Conservation (phyloP, 1,140 invertebrate species). For the Euwallacea fornicatus region DNA sequence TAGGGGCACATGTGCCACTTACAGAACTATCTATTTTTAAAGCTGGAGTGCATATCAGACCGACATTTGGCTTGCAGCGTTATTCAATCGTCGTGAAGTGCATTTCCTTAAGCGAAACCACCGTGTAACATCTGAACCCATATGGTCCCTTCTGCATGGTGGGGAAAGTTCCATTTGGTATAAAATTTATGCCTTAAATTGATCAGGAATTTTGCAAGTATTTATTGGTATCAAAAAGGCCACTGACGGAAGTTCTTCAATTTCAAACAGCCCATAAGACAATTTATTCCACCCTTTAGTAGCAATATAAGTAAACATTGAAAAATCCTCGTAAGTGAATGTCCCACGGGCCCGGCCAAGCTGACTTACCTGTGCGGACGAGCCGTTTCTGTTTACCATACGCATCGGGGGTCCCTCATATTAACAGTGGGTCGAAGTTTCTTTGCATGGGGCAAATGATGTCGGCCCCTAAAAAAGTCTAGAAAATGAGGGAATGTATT, state of each 20-base stretch:
- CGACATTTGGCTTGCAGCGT: slow-evolving; percentile 36
- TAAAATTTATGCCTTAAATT: too few species aligned
- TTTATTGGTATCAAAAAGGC: too few species aligned
- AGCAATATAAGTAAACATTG: too few species aligned
- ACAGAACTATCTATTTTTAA: slow-evolving; percentile 36
- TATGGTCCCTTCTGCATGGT: slow-evolving; percentile 19
- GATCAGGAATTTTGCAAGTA: too few species aligned
- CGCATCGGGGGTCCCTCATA: slow-evolving; percentile 31
- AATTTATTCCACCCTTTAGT: too few species aligned
- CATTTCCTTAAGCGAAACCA: slow-evolving; percentile 32
- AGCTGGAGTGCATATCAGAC: slow-evolving; percentile 21
- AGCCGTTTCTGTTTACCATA: slow-evolving; percentile 38
- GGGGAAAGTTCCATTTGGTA: background rate
- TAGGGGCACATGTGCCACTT: slow-evolving; percentile 35
- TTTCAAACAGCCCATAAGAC: too few species aligned
- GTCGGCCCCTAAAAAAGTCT: too few species aligned
- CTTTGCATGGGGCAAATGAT: too few species aligned
- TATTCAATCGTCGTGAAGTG: slow-evolving; percentile 32
- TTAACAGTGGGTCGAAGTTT: slow-evolving; percentile 7
- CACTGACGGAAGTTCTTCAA: too few species aligned
- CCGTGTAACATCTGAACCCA: slow-evolving; percentile 26
- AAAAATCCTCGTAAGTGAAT: slow-evolving; percentile 13
- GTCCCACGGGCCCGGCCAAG: slow-evolving; percentile 18
- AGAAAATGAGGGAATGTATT: too few species aligned
- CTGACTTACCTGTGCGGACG: slow-evolving; percentile 26